These are phyloP conservation scores for Eclectus roratus DNA, from an alignment of 2,113 vertebrate genomes.

Conservation along the genomic window DNA sequence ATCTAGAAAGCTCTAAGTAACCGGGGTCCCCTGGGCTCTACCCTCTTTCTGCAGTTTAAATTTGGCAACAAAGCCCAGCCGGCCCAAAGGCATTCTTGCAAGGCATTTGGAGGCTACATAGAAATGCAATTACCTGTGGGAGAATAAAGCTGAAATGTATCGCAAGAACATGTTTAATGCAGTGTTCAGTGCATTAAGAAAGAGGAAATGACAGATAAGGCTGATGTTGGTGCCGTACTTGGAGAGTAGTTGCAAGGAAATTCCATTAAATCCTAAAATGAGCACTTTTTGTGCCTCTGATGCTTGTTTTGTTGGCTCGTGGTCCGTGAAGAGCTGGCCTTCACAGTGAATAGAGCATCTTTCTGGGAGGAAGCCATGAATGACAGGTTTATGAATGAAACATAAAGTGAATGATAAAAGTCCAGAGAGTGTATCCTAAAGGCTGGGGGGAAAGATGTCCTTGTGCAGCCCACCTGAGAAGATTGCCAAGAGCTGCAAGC, in stretches of 20 bases:
- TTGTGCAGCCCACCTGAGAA: neutral
- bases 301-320: neutral
- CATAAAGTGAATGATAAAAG: neutral
- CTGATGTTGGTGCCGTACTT: neutral
- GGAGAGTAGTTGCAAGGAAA: neutral
- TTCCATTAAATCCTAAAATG: neutral
- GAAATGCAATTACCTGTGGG: neutral
- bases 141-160: neutral
- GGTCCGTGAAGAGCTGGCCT: neutral
- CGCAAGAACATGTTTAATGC: neutral
- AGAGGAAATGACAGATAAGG: neutral
- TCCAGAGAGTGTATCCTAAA: neutral
- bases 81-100: neutral
- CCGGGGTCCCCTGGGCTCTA: conserved; percentile 43
- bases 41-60: conserved; percentile 17
- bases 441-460: neutral
- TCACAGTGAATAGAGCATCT: neutral
- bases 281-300: neutral
- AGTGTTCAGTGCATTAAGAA: neutral
- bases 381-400: neutral
- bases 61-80: conserved; percentile 6
- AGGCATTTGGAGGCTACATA: neutral
- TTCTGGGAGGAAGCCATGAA: neutral
- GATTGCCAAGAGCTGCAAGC: neutral
- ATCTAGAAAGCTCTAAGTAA: conserved; percentile 16